Evolutionary conservation across 2,797 vertebrate species (phyloP).

Genomic region (Serranus cabrilla): DNA sequence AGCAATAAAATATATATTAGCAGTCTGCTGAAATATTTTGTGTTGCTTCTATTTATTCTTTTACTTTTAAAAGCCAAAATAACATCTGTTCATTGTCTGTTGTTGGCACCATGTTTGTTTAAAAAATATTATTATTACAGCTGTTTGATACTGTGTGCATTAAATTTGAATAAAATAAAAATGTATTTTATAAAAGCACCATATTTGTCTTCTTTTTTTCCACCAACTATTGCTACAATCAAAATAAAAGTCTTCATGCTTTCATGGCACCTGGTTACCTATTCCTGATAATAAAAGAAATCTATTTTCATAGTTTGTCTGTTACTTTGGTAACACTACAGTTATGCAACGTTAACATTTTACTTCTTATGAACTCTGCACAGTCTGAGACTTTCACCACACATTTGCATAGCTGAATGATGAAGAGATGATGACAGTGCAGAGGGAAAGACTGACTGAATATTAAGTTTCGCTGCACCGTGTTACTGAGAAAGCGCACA

Average conservation of each 20-base stretch:
- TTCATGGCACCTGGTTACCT: neutral
- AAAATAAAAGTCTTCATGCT: neutral
- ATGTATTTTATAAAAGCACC: no score
- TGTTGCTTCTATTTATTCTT: neutral
- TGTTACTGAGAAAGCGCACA: neutral
- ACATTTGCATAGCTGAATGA: conserved; percentile 7
- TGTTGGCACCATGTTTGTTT: neutral
- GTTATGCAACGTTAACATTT: conserved; percentile 21
- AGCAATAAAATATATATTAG: conserved; percentile 12
- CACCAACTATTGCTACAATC: no score
- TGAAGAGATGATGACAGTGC: neutral
- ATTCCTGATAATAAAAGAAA: conserved; percentile 1
- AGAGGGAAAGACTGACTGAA: neutral
- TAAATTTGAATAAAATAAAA: no score
- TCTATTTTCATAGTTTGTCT: neutral
- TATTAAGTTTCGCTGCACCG: neutral
- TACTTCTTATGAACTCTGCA: conserved; percentile 7
- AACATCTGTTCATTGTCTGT: neutral
- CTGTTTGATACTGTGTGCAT: no score
- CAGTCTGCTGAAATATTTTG: neutral
- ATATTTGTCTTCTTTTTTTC: neutral
- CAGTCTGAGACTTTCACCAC: conserved; percentile 9
- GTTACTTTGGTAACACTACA: neutral
- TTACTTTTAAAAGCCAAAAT: neutral
- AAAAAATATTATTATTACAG: neutral